These are phyloP conservation scores for Coranthus polyacanthus DNA, from an alignment of 2,797 vertebrate genomes.

Conservation along the genomic window DNA sequence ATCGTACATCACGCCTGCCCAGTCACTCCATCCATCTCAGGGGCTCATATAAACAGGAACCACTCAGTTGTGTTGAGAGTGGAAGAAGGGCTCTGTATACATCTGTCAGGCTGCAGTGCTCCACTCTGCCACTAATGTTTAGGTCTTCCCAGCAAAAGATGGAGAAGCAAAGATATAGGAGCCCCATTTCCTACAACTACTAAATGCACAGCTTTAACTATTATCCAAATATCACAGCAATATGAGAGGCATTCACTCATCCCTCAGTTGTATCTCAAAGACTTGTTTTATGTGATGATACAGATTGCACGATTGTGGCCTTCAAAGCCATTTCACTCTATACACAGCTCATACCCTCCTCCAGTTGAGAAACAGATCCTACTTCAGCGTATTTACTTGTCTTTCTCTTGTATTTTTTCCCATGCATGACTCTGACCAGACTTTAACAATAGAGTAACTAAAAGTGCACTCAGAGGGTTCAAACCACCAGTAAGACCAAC, in stretches of 20 bases:
- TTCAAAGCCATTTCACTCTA: neutral
- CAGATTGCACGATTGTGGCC: neutral
- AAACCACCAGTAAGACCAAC: too few species aligned
- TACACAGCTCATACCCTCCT: neutral
- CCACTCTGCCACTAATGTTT: slow-evolving; percentile 71
- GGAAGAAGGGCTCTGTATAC: slow-evolving; percentile 72
- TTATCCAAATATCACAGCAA: neutral
- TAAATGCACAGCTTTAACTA: neutral
- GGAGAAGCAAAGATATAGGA: slow-evolving; percentile 33
- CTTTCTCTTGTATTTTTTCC: neutral
- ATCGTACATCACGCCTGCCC: slow-evolving; percentile 39
- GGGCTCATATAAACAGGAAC: slow-evolving; percentile 82
- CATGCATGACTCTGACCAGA: neutral
- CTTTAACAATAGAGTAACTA: too few species aligned
- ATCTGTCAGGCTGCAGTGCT: slow-evolving; percentile 63
- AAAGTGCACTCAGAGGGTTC: too few species aligned
- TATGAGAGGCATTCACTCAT: neutral
- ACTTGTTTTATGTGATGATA: neutral
- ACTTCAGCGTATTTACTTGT: neutral
- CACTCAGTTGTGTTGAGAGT: slow-evolving; percentile 75
- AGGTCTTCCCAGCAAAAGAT: slow-evolving; percentile 57
- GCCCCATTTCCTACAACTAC: slow-evolving; percentile 15
- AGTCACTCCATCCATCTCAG: slow-evolving; percentile 68
- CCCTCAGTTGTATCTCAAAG: neutral
- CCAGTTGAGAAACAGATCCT: neutral